Base-by-base conservation (phyloP, 2,888 invertebrate genomes). In the Serripes groenlandicus region DNA sequence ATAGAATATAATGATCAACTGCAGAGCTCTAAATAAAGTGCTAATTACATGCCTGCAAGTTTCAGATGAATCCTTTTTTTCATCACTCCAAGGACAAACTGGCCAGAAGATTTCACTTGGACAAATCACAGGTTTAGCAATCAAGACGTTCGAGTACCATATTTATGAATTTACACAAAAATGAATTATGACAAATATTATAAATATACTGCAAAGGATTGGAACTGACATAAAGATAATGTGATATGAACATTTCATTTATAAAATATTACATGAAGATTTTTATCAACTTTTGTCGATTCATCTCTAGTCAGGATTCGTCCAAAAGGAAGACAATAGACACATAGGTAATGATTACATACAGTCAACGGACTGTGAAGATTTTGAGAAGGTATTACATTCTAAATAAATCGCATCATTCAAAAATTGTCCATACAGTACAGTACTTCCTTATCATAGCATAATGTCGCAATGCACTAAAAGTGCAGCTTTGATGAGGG, bases 331-430 rank as follows among this genome's bases (percentile, higher is more conserved):
- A 42, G 42, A 66, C 66, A 66, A 66, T 42, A 26, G 28, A 1
- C 42, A n/a, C 3, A 42, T 66, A 66, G 66, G 66, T 66, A 66
- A 66, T 42, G 66, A 66, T 66, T 66, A 21, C 28, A 42, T 15
- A 42, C 37, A 66, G 21, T 42, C 66, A 42, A 15, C 15, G 66
- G 26, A n/a, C 66, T 66, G 66, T 42, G 21, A 66, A 66, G 66
- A 66, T 37, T 66, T 18, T 1, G 35, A 9, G 66, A 66, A 66
- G 66, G 66, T 66, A 66, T 66, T 66, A 66, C 26, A 66, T 66
- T 66, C 42, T 15, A 49, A 49, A 49, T n/a, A n/a, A n/a, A n/a
- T n/a, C n/a, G n/a, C n/a, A n/a, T n/a, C n/a, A n/a, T n/a, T n/a
- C n/a, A n/a, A n/a, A n/a, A n/a, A n/a, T n/a, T n/a, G n/a, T n/a